phyloP scores from a whole-genome alignment of 35 echinoderm and acorn worm genomes.

The Eucidaris tribuloides region DNA sequence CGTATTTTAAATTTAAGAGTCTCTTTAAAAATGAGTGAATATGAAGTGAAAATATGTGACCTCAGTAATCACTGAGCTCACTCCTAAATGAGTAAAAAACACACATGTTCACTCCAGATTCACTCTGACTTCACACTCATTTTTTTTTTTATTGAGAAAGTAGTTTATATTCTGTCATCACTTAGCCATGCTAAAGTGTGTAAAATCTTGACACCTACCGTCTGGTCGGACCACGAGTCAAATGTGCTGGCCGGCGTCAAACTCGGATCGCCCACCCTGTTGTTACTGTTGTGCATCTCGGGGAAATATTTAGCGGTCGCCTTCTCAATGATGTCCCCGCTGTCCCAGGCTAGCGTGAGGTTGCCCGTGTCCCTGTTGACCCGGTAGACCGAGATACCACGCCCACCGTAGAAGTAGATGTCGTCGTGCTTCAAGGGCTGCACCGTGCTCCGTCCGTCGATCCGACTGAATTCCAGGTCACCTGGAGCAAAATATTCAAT shows the following conservation, averaged over 20 bases:
- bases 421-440: constrained; percentile 14
- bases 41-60: too few species aligned
- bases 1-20: too few species aligned
- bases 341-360: constrained; percentile 14
- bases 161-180: too few species aligned
- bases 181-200: too few species aligned
- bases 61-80: too few species aligned
- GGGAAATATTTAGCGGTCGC: constrained; percentile 10
- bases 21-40: too few species aligned
- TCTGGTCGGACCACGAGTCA: constrained; percentile 6
- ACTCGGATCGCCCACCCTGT: constrained; percentile 10
- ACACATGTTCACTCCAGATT: too few species aligned
- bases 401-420: constrained; percentile 20
- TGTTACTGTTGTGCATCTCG: background rate
- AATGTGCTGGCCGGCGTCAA: background rate
- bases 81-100: too few species aligned
- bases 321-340: constrained; percentile 23
- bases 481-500: background rate
- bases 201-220: background rate
- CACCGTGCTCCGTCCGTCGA: constrained; percentile 4
- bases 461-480: constrained; percentile 11
- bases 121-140: too few species aligned
- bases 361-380: background rate
- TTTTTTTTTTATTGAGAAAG: too few species aligned
- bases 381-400: constrained; percentile 15